phyloP scores from a whole-genome alignment of 2,113 vertebrate species.

The Corythornis cristatus region DNA sequence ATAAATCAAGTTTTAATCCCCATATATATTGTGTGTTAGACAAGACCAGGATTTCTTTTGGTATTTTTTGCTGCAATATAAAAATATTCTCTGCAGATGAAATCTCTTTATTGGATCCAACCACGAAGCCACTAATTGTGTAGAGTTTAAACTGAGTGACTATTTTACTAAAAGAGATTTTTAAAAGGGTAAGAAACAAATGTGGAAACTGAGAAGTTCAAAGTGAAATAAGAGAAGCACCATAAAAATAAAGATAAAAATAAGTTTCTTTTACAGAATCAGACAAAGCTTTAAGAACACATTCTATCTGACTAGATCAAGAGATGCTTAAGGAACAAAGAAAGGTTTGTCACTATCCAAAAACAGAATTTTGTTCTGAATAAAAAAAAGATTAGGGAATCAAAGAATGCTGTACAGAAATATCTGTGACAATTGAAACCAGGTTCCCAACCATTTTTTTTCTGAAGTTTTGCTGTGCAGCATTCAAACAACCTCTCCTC shows the following conservation, averaged over 20 bases:
- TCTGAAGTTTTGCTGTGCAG: not conserved
- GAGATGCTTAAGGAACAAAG: constrained; percentile 48
- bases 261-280: not conserved
- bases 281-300: constrained; percentile 6
- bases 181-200: constrained; percentile 25
- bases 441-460: constrained; percentile 5
- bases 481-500: constrained; percentile 1
- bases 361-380: constrained; percentile 28
- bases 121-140: constrained; percentile 50
- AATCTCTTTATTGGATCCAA: constrained; percentile 49
- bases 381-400: constrained; percentile 56
- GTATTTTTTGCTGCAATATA: constrained; percentile 52
- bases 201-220: constrained; percentile 30
- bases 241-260: not conserved
- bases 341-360: not conserved
- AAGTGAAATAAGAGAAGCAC: constrained; percentile 24
- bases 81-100: constrained; percentile 56
- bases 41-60: constrained; percentile 27
- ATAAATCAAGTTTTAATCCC: constrained; percentile 44
- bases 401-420: constrained; percentile 21
- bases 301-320: constrained; percentile 32
- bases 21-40: not conserved
- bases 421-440: constrained; percentile 40
- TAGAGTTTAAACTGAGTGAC: constrained; percentile 34
- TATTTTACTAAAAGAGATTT: constrained; percentile 49